Evolutionary conservation across 2,888 invertebrate genomes (phyloP), one percentile per base, ranked within the genome.

Genomic region (Drosophila maculinotata): DNA sequence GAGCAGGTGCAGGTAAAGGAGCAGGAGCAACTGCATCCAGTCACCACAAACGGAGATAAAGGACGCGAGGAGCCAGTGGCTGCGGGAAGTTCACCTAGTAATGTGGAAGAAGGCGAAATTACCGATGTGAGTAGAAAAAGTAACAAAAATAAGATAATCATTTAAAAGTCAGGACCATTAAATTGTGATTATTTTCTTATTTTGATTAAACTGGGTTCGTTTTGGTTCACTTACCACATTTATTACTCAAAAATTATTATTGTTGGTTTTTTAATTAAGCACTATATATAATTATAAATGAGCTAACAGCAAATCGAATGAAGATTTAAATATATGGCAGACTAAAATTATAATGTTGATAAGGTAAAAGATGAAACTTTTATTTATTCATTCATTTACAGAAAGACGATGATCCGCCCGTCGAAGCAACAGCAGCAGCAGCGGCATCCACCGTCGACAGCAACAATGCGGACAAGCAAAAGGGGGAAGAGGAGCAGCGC

Each of bases 31-130:
- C n/a, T n/a, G n/a, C n/a, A 23, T 26, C 9, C 35, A 26, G 54
- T 39, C n/a, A 42, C 57, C 23, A 81, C 67, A 20, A 73, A 71
- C 30, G 77, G 76, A 1, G 56, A 65, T 44, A 42, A 35, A 1
- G 20, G 28, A 1, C n/a, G 45, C 8, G 56, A 75, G 3, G 26
- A 38, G 2, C 9, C 48, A n/a, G 30, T 0, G 3, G 17, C 9
- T 33, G 23, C 28, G 8, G 51, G 0, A 9, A 45, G 3, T 8
- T 36, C 77, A 0, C 35, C 64, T 2, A 57, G 44, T 31, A 67
- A 67, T 67, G 66, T 66, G 9, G 87, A 82, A 30, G 81, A 82
- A 28, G 81, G 81, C 6, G 81, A 82, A 75, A 84, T 82, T 31
- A 71, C 65, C 1, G 81, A 82, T 23, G 81, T 81, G 5, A 33